These are phyloP conservation scores for Chinchilla lanigera DNA, from an alignment of 2,113 vertebrate species.

Conservation along the genomic window DNA sequence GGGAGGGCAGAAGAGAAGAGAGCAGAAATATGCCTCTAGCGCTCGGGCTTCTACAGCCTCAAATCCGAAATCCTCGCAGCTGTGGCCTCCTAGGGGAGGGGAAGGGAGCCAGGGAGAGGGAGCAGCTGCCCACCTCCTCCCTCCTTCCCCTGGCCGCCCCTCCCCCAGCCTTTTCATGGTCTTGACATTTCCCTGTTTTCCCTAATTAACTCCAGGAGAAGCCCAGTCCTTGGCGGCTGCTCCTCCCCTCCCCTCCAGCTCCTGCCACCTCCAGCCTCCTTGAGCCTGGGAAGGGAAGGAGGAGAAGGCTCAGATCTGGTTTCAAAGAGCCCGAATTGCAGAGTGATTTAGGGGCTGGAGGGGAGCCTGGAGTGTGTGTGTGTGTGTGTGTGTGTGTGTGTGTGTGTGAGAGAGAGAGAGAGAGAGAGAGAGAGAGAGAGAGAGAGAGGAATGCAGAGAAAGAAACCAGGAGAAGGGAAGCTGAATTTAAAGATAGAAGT, in stretches of 20 bases:
- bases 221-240: fast-evolving
- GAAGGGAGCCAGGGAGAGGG: background rate
- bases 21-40: background rate
- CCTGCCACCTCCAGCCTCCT: background rate
- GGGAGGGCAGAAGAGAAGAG: background rate
- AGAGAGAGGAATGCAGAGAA: background rate
- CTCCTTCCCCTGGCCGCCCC: background rate
- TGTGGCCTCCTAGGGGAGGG: background rate
- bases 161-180: background rate
- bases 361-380: background rate
- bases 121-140: conserved; percentile 17
- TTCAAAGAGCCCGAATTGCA: conserved; percentile 48
- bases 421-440: background rate
- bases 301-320: background rate
- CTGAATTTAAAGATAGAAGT: background rate
- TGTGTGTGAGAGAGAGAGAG: background rate
- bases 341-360: conserved; percentile 51
- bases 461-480: background rate
- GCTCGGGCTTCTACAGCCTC: conserved; percentile 27
- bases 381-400: too few species aligned
- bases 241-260: background rate
- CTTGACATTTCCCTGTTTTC: conserved; percentile 13
- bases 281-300: background rate
- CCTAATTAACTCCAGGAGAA: conserved; percentile 72
- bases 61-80: background rate